These are phyloP conservation scores for Bujurquina vittata DNA, from an alignment of 2,113 vertebrate genomes.

Conservation along the genomic window DNA sequence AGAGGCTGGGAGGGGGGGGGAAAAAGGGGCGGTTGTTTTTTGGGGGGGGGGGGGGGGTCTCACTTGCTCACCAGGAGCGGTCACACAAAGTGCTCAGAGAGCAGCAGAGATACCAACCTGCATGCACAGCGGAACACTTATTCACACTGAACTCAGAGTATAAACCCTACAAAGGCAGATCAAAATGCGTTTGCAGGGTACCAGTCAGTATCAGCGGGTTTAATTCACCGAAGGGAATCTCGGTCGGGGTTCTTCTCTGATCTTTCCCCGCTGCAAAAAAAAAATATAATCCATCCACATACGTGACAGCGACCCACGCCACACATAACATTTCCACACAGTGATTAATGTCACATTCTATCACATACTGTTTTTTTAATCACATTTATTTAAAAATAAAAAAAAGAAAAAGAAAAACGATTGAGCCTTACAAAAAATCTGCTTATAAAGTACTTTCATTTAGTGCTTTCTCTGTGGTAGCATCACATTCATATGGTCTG, in stretches of 20 bases:
- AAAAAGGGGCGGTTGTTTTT: too few relatives aligned
- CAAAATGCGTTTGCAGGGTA: conserved; percentile 39
- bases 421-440: conserved; percentile 16
- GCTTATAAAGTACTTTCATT: conserved; percentile 16
- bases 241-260: conserved; percentile 34
- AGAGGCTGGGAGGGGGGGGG: too few relatives aligned
- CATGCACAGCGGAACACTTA: conserved; percentile 14
- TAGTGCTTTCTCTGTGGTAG: background rate
- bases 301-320: conserved; percentile 24
- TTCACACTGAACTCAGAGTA: conserved; percentile 11
- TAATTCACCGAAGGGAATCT: conserved; percentile 31
- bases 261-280: conserved; percentile 11
- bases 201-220: conserved; percentile 39
- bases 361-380: background rate
- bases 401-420: background rate
- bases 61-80: conserved; percentile 19
- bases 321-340: conserved; percentile 1
- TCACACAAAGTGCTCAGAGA: conserved; percentile 40
- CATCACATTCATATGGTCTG: background rate
- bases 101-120: conserved; percentile 16
- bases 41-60: conserved; percentile 29
- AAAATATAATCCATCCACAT: conserved; percentile 38
- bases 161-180: conserved; percentile 52
- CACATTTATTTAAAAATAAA: conserved; percentile 11
- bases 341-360: conserved; percentile 40